These are phyloP conservation scores for Kryphioiulus occultus DNA, from an alignment of 2,888 invertebrate species.

Conservation along the genomic window DNA sequence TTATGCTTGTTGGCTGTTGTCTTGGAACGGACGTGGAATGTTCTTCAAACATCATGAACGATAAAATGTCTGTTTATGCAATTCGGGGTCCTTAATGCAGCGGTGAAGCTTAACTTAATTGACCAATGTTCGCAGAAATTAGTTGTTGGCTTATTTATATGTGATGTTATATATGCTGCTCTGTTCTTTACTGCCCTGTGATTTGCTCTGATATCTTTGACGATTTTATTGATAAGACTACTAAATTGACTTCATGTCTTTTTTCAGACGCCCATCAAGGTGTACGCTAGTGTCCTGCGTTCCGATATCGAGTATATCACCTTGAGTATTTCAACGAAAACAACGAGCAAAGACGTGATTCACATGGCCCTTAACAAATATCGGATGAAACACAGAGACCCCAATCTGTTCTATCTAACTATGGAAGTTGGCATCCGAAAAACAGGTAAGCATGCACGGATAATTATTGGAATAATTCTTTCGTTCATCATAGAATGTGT, in stretches of 20 bases:
- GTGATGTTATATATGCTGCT: neutral
- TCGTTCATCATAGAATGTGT: too few relatives aligned
- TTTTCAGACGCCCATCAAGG: constrained; percentile 87
- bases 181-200: neutral
- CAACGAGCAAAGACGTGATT: constrained; percentile 86
- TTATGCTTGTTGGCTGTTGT: neutral
- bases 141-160: neutral
- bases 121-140: neutral
- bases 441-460: constrained; percentile 64
- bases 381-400: constrained; percentile 90
- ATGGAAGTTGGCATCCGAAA: constrained; percentile 92
- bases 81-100: too few relatives aligned
- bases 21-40: neutral
- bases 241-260: constrained; percentile 39
- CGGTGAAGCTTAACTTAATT: neutral
- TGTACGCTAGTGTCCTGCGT: constrained; percentile 86
- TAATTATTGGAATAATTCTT: neutral
- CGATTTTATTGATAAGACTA: neutral
- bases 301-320: constrained; percentile 97
- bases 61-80: neutral
- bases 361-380: constrained; percentile 84
- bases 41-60: neutral
- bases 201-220: neutral
- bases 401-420: constrained; percentile 88
- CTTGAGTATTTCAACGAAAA: constrained; percentile 85